These are phyloP conservation scores for Cynopterus sphinx DNA, from an alignment of 2,797 vertebrate species.

Conservation along the genomic window DNA sequence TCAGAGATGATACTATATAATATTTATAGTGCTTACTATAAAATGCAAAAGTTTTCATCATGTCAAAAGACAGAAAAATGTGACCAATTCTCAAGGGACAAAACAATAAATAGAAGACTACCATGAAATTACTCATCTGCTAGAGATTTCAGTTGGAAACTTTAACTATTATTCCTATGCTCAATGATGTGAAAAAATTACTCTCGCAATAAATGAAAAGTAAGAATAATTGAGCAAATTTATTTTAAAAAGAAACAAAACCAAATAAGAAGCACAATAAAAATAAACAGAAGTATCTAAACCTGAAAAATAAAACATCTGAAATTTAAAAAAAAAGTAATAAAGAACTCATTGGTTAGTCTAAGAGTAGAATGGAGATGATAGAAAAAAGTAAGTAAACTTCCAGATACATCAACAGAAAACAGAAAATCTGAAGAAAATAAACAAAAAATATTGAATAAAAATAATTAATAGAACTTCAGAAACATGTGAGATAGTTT, in stretches of 20 bases:
- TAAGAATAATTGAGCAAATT: not conserved
- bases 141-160: not conserved
- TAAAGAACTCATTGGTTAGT: not conserved
- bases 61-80: not conserved
- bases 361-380: not conserved
- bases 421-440: not conserved
- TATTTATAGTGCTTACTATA: not conserved
- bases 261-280: not conserved
- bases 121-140: not conserved
- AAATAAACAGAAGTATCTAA: not conserved
- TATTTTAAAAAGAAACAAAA: not conserved
- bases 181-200: not conserved
- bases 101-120: not conserved
- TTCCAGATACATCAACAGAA: not conserved
- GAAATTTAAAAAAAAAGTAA: not conserved
- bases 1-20: not conserved
- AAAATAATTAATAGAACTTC: not conserved
- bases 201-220: not conserved
- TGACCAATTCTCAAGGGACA: not conserved
- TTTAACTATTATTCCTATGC: not conserved
- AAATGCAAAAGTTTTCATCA: not conserved
- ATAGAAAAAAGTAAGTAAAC: not conserved
- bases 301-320: not conserved
- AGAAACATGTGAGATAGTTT: not conserved
- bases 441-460: not conserved